Evolutionary conservation across 2,888 invertebrate genomes (phyloP).

Genomic region (Heliconius ethilla): DNA sequence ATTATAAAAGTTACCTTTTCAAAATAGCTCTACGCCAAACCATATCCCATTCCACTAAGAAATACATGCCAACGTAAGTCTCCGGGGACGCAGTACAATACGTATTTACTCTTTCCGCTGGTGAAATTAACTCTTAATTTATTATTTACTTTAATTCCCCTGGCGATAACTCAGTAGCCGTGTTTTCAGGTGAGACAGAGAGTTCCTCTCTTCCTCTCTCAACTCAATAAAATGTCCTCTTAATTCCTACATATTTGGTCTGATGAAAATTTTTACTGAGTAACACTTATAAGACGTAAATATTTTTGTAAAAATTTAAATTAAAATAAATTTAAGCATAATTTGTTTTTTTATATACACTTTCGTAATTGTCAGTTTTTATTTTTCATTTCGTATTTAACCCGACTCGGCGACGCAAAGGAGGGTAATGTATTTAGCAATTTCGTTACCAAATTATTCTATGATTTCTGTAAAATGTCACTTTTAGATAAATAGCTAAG

Average conservation of each 20-base stretch:
- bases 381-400: neutral
- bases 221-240: neutral
- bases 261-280: neutral
- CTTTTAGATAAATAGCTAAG: neutral
- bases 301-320: neutral
- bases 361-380: conserved; percentile 49
- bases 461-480: neutral
- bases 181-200: conserved; percentile 34
- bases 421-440: neutral
- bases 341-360: conserved; percentile 58
- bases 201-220: conserved; percentile 3
- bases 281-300: neutral
- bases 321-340: neutral
- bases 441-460: no score
- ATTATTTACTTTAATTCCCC: conserved; percentile 44
- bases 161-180: conserved; percentile 29
- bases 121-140: conserved; percentile 45
- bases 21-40: neutral
- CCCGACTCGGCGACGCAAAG: no score
- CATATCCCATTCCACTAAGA: conserved; percentile 3
- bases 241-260: neutral
- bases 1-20: conserved; percentile 1
- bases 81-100: conserved; percentile 39
- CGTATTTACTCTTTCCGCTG: conserved; percentile 40
- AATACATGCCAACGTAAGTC: conserved; percentile 34